A percentile compares a stretch with the other conserved stretches of the same genome.
Evolutionary conservation across 2,888 invertebrate genomes (phyloP).

Genomic region (Idaea biselata): DNA sequence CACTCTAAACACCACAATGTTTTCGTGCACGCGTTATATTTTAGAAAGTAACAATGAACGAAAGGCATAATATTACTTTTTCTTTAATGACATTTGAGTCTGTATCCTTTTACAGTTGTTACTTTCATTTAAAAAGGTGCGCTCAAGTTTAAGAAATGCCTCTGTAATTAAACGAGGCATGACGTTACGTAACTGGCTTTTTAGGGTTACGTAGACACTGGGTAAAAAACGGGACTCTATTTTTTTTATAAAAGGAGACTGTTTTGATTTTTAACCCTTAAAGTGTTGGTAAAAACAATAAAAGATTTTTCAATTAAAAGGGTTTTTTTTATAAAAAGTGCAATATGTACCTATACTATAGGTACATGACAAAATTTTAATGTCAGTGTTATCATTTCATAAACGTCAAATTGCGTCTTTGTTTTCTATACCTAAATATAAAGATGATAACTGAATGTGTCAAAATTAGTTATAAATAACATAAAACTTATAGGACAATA

Average conservation of each 20-base stretch:
- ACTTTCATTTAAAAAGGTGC: conserved; percentile 15
- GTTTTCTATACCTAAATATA: no score
- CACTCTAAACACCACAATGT: neutral
- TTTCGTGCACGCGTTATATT: conserved; percentile 15
- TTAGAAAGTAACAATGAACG: conserved; percentile 30
- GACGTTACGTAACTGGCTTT: neutral
- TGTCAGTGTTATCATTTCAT: no score
- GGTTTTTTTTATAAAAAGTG: neutral
- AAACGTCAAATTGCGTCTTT: no score
- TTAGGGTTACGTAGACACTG: no score
- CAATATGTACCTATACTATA: no score
- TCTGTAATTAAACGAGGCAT: neutral
- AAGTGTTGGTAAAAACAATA: neutral
- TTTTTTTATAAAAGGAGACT: neutral
- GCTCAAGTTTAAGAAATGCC: neutral
- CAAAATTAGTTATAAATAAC: no score
- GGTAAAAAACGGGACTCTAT: no score
- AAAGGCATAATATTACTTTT: conserved; percentile 17
- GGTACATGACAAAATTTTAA: neutral
- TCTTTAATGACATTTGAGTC: conserved; percentile 14
- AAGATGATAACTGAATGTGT: no score
- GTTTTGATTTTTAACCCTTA: neutral
- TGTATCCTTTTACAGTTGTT: conserved; percentile 17
- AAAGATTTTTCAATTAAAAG: neutral
- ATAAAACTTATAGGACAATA: no score